phyloP scores from a whole-genome alignment of 2,888 invertebrate species.

The Galerucella calmariensis region DNA sequence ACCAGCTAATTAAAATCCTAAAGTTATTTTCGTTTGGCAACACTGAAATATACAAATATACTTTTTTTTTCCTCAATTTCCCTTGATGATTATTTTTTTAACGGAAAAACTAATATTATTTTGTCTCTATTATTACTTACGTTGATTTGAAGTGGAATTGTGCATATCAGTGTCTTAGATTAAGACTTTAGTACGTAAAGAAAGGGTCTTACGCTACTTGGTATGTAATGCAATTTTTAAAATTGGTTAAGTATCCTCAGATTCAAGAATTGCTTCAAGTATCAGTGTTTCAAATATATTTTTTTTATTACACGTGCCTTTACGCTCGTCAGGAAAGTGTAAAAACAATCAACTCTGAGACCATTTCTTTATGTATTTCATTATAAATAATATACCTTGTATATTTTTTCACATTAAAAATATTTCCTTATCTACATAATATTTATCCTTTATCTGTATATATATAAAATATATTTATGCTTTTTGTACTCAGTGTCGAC shows the following conservation, averaged over 20 bases:
- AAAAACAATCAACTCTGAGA: neutral
- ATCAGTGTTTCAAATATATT: neutral
- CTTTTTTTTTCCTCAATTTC: too few species aligned
- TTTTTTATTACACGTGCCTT: too few species aligned
- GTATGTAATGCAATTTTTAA: neutral
- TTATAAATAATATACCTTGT: slow-evolving; percentile 17
- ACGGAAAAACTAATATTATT: neutral
- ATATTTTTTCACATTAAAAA: slow-evolving; percentile 30
- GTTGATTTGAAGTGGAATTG: slow-evolving; percentile 42
- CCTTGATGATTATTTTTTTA: slow-evolving; percentile 6
- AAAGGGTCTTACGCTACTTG: slow-evolving; percentile 29
- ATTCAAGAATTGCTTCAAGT: neutral
- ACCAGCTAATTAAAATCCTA: too few species aligned
- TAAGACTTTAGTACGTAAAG: slow-evolving; percentile 33
- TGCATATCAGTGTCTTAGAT: slow-evolving; percentile 51
- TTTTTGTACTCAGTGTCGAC: slow-evolving; percentile 44
- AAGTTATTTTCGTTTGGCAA: too few species aligned
- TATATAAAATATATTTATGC: slow-evolving; percentile 25
- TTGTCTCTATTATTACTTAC: slow-evolving; percentile 20
- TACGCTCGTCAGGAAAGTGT: too few species aligned
- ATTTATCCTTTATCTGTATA: slow-evolving; percentile 2
- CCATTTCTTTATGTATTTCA: slow-evolving; percentile 2
- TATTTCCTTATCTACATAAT: neutral
- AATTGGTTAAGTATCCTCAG: neutral
- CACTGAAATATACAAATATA: too few species aligned